A percentile compares a stretch with the other conserved stretches of the same genome.
Conservation (phyloP, 2,888 invertebrate genomes). For the Drosophila yooni region DNA sequence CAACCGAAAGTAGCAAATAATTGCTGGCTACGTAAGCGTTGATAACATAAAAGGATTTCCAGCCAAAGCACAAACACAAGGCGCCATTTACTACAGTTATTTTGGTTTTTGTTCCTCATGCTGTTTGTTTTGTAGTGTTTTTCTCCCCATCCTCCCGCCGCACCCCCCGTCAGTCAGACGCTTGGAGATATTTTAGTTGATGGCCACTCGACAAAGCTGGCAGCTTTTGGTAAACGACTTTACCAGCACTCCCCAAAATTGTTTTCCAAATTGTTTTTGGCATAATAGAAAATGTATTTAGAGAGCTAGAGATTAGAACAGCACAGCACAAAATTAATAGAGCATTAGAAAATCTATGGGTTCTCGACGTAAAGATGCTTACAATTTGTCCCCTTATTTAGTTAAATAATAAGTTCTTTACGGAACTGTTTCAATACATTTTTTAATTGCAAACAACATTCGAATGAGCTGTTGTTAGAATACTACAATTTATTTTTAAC, state of each 20-base stretch:
- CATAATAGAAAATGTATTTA: constrained; percentile 63
- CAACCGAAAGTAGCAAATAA: constrained; percentile 77
- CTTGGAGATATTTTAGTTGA: constrained; percentile 35
- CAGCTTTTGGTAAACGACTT: constrained; percentile 43
- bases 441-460: not conserved
- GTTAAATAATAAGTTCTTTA: not conserved
- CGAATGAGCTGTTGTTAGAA: not conserved
- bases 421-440: not conserved
- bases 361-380: constrained; percentile 1
- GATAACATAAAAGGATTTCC: constrained; percentile 76
- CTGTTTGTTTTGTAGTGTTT: constrained; percentile 6
- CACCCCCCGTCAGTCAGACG: constrained; percentile 19
- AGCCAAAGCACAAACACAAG: constrained; percentile 59
- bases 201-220: constrained; percentile 34
- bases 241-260: constrained; percentile 46
- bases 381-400: not conserved
- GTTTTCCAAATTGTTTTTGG: constrained; percentile 61
- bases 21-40: constrained; percentile 72
- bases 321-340: constrained; percentile 9
- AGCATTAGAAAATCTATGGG: not conserved
- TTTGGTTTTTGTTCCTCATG: constrained; percentile 29
- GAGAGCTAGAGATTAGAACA: constrained; percentile 3
- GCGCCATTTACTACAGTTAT: constrained; percentile 45
- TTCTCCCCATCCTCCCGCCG: not conserved
- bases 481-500: not conserved